Base-by-base conservation (phyloP, 2,113 vertebrate genomes). In the Muntiacus reevesi region DNA sequence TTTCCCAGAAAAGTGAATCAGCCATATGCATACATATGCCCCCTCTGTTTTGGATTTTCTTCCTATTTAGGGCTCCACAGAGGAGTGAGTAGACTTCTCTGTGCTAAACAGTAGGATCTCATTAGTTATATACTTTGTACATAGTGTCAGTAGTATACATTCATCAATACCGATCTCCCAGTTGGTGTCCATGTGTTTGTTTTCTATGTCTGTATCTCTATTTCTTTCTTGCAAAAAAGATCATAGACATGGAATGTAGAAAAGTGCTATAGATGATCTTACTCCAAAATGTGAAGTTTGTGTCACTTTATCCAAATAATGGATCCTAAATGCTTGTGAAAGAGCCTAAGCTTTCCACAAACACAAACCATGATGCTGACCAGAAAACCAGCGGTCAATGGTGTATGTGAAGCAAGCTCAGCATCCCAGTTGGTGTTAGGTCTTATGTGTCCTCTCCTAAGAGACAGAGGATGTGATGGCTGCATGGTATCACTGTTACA, bases 291-390 rank as follows among this genome's bases (percentile, higher is more conserved):
- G 74, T 14, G 14, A 92, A 55, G 5, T 71, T 30, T 84, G 13
- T 79, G n/a, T 82, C 25, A 43, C 14, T 36, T 94, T 87, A 83
- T 76, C 28, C 82, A 64, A 93, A 81, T 85, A 82, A 94, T 85
- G 43, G 23, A 21, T 79, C 21, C 30, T 89, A 36, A 40, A 23
- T 86, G 67, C 40, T 54, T 43, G 19, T 62, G 33, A 71, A 82
- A 78, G 33, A 67, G 62, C 12, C 45, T 43, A 87, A 88, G 64
- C 23, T 93, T 86, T 84, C 15, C 17, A 87, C 17, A 47, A 78
- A 59, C 6, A 60, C 5, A n/a, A 52, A 52, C n/a, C 47, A 64
- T 91, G n/a, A 86, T 6, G 3, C 64, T 27, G 55, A 23, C 45
- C 12, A 4, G 2, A 82, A 4, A n/a, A 11, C 33, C 36, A 43